Conservation (phyloP, 2,797 vertebrate species). For the Distichodus sexfasciatus region DNA sequence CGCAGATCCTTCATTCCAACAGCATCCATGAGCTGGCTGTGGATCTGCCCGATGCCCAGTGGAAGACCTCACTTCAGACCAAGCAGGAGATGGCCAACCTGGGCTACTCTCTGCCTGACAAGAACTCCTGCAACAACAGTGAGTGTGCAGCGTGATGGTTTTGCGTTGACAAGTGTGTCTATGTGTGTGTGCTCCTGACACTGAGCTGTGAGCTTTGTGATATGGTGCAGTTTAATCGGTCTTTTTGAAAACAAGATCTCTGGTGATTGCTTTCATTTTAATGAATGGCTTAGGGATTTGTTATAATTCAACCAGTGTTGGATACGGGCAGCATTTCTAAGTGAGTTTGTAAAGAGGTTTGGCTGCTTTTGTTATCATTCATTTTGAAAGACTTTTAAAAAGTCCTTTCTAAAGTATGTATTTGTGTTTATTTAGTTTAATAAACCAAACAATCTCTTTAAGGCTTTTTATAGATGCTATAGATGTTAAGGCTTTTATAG, state of each 20-base stretch:
- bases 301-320: slow-evolving; percentile 15
- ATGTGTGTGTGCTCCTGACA: slow-evolving; percentile 10
- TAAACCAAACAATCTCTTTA: too few relatives aligned
- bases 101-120: slow-evolving; percentile 93
- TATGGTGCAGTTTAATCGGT: slow-evolving; percentile 29
- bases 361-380: slow-evolving; percentile 14
- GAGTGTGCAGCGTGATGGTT: slow-evolving; percentile 57
- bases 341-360: slow-evolving; percentile 12
- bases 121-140: slow-evolving; percentile 98
- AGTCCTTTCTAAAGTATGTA: slow-evolving; percentile 48
- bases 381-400: not conserved
- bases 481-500: too few relatives aligned
- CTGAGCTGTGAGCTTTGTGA: not conserved
- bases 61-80: slow-evolving; percentile 93
- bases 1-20: slow-evolving; percentile 94
- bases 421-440: too few relatives aligned
- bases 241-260: slow-evolving; percentile 38
- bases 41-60: slow-evolving; percentile 92
- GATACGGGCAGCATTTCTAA: slow-evolving; percentile 51
- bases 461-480: too few relatives aligned
- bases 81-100: slow-evolving; percentile 94
- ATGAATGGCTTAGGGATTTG: slow-evolving; percentile 1
- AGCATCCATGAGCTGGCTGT: slow-evolving; percentile 97
- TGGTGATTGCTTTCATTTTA: slow-evolving; percentile 34
- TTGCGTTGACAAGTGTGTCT: not conserved